Base-by-base conservation (phyloP, 2,888 invertebrate species). In the Homarus gammarus region DNA sequence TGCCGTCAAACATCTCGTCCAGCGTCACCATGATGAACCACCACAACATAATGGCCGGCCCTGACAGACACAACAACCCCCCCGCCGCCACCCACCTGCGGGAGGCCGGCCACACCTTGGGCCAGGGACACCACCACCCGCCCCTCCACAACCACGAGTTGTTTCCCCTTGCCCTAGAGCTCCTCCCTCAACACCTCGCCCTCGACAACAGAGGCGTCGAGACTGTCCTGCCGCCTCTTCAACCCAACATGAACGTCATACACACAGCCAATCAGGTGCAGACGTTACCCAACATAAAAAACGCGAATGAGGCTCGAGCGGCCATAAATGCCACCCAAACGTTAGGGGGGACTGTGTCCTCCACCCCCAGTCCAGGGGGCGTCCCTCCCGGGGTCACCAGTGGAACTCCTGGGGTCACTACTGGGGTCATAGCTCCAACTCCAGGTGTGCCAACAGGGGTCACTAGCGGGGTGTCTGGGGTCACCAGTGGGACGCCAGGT, bases 151-250 rank as follows among this genome's bases (percentile, higher is more conserved):
- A 73, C 38, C 83, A 61, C 44, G 82, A 88, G 36, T 56, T 87
- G 49, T 64, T 83, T 40, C 83, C 88, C 31, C 82, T 88, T 12
- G 88, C 88, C 36, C 83, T 88, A 38, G 83, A 88, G 77, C 82
- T 88, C n/a, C 88, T 83, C 22, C 88, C 88, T 5, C 88, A 87
- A 61, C 88, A 83, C 82, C 75, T 88, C 40, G 44, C 51, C 79
- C 70, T 86, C 38, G 86, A 87, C 86, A 70, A 49, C 86, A 79
- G 86, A 70, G 86, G 79, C 27, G 70, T 70, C 18, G 86, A 81
- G 83, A 75, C 56, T 3, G 88, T 73, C 18, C 73, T 85, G 68
- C 85, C 85, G 33, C 85, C 85, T n/a, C 85, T 77, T 1, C 84
- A 77, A 40, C 77, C 85, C 77, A 85, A 85, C 85, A 85, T 85